phyloP scores from a whole-genome alignment of 2,888 invertebrate genomes.

The Chesias legatella region DNA sequence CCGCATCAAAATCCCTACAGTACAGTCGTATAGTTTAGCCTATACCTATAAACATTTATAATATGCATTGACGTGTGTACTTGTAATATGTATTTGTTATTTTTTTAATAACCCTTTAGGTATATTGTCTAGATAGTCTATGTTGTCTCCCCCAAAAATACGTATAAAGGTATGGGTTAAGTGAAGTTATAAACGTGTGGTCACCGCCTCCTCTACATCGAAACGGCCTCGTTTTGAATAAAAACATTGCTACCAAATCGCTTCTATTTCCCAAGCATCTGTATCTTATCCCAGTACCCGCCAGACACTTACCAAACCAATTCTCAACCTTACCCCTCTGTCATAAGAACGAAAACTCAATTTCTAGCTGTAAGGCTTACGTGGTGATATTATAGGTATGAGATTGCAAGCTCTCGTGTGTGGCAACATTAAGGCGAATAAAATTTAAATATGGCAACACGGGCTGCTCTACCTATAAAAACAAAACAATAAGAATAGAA shows the following conservation, averaged over 20 bases:
- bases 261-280: constrained; percentile 68
- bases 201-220: constrained; percentile 40
- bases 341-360: constrained; percentile 24
- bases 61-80: too few species aligned
- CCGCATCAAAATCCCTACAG: too few species aligned
- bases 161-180: too few species aligned
- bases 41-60: too few species aligned
- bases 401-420: constrained; percentile 73
- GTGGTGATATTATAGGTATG: constrained; percentile 60
- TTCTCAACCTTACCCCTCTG: constrained; percentile 33
- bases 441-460: constrained; percentile 79
- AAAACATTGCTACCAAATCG: constrained; percentile 76
- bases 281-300: constrained; percentile 41
- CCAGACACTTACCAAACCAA: constrained; percentile 13
- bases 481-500: constrained; percentile 66
- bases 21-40: too few species aligned
- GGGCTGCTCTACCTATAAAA: constrained; percentile 63
- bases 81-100: too few species aligned
- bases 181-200: constrained; percentile 18
- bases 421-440: constrained; percentile 78
- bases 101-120: too few species aligned
- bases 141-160: too few species aligned
- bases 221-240: constrained; percentile 74
- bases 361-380: constrained; percentile 12
- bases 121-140: too few species aligned